These are phyloP conservation scores for Bovichtus diacanthus DNA, from an alignment of 2,797 vertebrate genomes.

Conservation along the genomic window DNA sequence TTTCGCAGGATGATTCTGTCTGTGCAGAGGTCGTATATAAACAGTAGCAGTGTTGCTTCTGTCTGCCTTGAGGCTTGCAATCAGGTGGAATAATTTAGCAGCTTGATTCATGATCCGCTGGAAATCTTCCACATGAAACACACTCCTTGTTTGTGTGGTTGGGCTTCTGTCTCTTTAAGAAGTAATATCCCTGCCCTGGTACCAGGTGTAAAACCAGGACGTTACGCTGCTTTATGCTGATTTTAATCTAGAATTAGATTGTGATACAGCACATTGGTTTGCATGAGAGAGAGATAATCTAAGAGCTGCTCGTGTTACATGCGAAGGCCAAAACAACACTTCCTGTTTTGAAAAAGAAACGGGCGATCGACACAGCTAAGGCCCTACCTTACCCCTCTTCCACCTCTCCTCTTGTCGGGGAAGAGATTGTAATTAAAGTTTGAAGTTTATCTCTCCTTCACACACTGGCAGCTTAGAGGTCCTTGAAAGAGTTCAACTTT, in stretches of 20 bases:
- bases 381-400: constrained; percentile 75
- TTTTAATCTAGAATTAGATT: constrained; percentile 52
- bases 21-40: constrained; percentile 46
- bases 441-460: constrained; percentile 89
- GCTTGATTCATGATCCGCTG: constrained; percentile 41
- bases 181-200: constrained; percentile 10
- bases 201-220: constrained; percentile 21
- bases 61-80: constrained; percentile 38
- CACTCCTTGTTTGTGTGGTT: constrained; percentile 7
- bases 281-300: constrained; percentile 27
- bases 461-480: constrained; percentile 87
- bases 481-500: constrained; percentile 85
- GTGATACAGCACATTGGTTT: constrained; percentile 43
- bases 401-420: constrained; percentile 83
- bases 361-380: constrained; percentile 56
- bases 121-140: constrained; percentile 45
- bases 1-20: constrained; percentile 54
- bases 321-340: constrained; percentile 42
- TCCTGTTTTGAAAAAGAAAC: constrained; percentile 59
- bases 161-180: constrained; percentile 21
- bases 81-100: constrained; percentile 53
- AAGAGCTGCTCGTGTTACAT: constrained; percentile 27
- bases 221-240: constrained; percentile 26
- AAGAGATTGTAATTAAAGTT: constrained; percentile 85
- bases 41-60: constrained; percentile 49